A percentile compares a stretch with the other conserved stretches of the same genome.
Evolutionary conservation across 2,113 vertebrate species (phyloP).

Genomic region (Sphaerodactylus townsendi): DNA sequence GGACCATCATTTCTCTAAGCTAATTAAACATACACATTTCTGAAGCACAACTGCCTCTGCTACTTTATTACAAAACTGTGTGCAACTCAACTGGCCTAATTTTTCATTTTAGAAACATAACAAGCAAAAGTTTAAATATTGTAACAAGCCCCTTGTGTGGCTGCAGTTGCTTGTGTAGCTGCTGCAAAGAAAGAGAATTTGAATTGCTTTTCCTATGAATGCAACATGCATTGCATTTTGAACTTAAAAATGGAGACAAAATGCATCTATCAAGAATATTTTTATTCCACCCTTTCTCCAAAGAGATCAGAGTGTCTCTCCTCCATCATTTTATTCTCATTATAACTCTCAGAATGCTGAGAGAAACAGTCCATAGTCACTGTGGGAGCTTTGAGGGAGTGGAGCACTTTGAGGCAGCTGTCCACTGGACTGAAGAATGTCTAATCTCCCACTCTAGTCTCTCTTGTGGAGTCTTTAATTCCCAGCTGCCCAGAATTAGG

Average conservation of each 20-base stretch:
- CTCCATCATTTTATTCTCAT: too few relatives aligned
- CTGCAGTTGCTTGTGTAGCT: background rate
- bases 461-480: too few relatives aligned
- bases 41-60: constrained; percentile 19
- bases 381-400: too few relatives aligned
- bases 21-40: constrained; percentile 30
- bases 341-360: too few relatives aligned
- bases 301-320: too few relatives aligned
- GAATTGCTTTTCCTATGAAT: background rate
- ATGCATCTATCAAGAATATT: background rate
- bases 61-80: constrained; percentile 28
- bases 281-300: too few relatives aligned
- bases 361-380: too few relatives aligned
- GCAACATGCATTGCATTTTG: background rate
- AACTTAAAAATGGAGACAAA: background rate
- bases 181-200: constrained; percentile 24
- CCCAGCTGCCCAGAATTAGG: too few relatives aligned
- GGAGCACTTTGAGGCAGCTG: too few relatives aligned
- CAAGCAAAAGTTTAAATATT: constrained; percentile 26
- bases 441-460: too few relatives aligned
- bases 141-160: background rate
- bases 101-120: constrained; percentile 4
- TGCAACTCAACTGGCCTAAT: constrained; percentile 17
- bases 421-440: too few relatives aligned
- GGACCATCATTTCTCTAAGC: constrained; percentile 32